A percentile compares a stretch with the other conserved stretches of the same genome.
Evolutionary conservation across 2,888 invertebrate genomes (phyloP).

Genomic region (Busseola fusca): DNA sequence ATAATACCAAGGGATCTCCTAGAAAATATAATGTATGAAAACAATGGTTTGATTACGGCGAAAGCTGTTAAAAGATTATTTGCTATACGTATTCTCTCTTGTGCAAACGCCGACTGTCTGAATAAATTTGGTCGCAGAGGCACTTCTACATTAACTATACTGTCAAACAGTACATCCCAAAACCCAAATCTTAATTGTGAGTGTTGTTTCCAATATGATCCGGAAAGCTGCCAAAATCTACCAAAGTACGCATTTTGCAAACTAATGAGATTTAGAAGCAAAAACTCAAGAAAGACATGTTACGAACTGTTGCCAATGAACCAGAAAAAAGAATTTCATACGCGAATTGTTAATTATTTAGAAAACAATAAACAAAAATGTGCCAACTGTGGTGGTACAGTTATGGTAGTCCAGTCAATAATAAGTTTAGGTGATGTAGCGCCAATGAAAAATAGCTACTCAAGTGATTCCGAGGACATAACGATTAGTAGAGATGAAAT

Average conservation of each 20-base stretch:
- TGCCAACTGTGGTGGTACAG: conserved; percentile 82
- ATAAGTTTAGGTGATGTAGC: conserved; percentile 57
- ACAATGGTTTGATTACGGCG: conserved; percentile 81
- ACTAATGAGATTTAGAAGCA: conserved; percentile 88
- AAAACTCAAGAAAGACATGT: conserved; percentile 84
- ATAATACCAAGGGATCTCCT: conserved; percentile 87
- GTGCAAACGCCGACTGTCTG: conserved; percentile 78
- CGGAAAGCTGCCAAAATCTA: conserved; percentile 74
- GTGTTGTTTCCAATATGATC: conserved; percentile 80
- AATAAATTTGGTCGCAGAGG: conserved; percentile 63
- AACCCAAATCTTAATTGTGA: conserved; percentile 73
- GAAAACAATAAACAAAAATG: conserved; percentile 87
- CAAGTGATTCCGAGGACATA: conserved; percentile 13
- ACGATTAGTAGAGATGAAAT: conserved; percentile 13
- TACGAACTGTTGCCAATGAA: conserved; percentile 87
- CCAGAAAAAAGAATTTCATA: conserved; percentile 89
- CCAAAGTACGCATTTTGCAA: conserved; percentile 89
- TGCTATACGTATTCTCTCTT: conserved; percentile 87
- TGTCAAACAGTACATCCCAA: conserved; percentile 52
- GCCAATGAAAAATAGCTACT: background rate
- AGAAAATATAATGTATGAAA: conserved; percentile 88
- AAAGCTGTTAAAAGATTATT: conserved; percentile 89
- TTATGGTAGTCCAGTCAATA: conserved; percentile 77
- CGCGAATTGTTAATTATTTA: conserved; percentile 84
- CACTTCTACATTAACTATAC: conserved; percentile 55